These are phyloP conservation scores for Hartigia nigra DNA, from an alignment of 2,888 invertebrate genomes.

Conservation along the genomic window DNA sequence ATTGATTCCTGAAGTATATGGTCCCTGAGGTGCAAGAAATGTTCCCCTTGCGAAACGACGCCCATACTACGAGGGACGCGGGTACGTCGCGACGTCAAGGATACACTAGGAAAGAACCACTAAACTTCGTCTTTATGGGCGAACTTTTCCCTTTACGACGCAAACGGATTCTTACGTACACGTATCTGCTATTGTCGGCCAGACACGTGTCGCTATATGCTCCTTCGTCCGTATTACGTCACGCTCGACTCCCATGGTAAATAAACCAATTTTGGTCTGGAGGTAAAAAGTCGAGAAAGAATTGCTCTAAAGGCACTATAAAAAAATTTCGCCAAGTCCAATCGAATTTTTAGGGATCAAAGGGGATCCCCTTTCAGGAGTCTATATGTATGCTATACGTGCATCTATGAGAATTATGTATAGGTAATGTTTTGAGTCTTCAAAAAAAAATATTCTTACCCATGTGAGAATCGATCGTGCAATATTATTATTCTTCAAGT, in stretches of 20 bases:
- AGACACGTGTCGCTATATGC: background rate
- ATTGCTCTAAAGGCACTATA: background rate
- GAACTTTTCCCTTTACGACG: constrained; percentile 8
- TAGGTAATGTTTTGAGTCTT: background rate
- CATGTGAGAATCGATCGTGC: background rate
- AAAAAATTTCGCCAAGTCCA: background rate
- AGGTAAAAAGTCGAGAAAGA: background rate
- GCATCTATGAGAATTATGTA: background rate
- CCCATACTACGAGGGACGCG: constrained; percentile 14
- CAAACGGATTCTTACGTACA: constrained; percentile 8
- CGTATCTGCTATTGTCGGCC: constrained; percentile 1
- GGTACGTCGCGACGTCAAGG: background rate
- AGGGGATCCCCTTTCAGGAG: background rate
- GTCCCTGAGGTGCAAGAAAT: constrained; percentile 6
- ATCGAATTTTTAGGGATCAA: background rate
- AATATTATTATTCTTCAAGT: background rate
- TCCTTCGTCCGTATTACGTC: background rate
- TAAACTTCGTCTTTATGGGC: constrained; percentile 3
- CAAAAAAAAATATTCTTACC: background rate
- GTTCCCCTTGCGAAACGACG: background rate
- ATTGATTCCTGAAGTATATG: constrained; percentile 12
- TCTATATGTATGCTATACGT: background rate
- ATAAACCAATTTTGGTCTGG: background rate
- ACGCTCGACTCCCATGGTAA: background rate
- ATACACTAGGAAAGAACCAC: background rate